These are phyloP conservation scores for Caenorhabditis doughertyi DNA, from an alignment of 2,888 invertebrate genomes.

Conservation along the genomic window DNA sequence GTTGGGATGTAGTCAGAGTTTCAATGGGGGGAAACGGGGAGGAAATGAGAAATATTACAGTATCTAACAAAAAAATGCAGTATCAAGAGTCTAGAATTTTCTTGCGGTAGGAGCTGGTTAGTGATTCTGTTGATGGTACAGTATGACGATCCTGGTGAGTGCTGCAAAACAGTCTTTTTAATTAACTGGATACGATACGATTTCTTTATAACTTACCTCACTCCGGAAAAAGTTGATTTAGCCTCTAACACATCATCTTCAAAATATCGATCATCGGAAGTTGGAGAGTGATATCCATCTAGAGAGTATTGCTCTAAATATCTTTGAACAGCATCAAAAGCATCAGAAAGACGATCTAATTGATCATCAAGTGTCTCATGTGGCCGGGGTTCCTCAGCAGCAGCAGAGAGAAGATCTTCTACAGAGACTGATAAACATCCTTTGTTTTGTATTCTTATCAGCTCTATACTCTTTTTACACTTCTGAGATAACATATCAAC, in stretches of 20 bases:
- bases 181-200: neutral
- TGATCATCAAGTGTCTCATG: constrained; percentile 73
- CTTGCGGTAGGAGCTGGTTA: constrained; percentile 59
- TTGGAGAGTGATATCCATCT: constrained; percentile 71
- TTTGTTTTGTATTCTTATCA: constrained; percentile 77
- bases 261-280: constrained; percentile 60
- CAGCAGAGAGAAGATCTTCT: constrained; percentile 73
- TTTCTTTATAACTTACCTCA: constrained; percentile 48
- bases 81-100: constrained; percentile 59
- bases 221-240: constrained; percentile 65
- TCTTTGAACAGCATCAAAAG: constrained; percentile 75
- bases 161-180: constrained; percentile 23
- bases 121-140: constrained; percentile 45
- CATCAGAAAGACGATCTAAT: constrained; percentile 72
- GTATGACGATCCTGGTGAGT: constrained; percentile 57
- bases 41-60: constrained; percentile 18
- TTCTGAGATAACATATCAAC: constrained; percentile 81
- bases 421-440: constrained; percentile 77
- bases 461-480: constrained; percentile 81
- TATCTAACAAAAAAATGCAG: constrained; percentile 17
- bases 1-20: too few species aligned
- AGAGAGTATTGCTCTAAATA: constrained; percentile 73
- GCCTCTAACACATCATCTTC: constrained; percentile 59
- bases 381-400: constrained; percentile 72
- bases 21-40: neutral